phyloP scores from a whole-genome alignment of 2,113 vertebrate genomes.

The Tychaedon coryphoeus region DNA sequence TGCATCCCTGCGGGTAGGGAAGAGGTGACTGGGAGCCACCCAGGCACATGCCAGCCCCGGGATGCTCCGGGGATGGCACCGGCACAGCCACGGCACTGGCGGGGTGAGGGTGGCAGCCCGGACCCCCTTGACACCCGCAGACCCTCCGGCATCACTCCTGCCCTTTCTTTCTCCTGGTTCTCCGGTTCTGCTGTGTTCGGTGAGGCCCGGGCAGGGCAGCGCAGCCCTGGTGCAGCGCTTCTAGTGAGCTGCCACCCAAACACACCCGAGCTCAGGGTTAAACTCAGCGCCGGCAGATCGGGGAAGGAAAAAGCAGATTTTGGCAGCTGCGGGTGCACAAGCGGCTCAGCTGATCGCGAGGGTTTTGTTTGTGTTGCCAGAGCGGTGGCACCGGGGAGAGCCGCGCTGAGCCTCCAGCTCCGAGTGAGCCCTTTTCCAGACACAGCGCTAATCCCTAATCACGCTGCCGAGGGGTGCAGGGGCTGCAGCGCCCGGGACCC shows the following conservation, averaged over 20 bases:
- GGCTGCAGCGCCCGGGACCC: accelerated
- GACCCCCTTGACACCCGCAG: neutral
- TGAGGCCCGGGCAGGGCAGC: neutral
- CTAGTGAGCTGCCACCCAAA: neutral
- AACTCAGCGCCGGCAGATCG: neutral
- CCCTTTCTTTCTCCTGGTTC: neutral
- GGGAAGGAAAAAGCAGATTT: neutral
- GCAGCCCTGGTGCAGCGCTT: accelerated
- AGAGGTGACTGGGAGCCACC: neutral
- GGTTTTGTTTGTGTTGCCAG: neutral
- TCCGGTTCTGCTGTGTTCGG: accelerated
- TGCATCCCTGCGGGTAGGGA: neutral
- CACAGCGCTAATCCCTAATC: neutral
- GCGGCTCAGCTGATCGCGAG: neutral
- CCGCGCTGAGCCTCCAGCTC: neutral
- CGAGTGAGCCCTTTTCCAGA: neutral
- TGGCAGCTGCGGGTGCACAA: neutral
- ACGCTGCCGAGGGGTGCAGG: neutral
- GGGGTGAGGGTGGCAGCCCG: neutral
- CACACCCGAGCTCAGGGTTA: neutral
- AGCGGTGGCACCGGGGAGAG: neutral
- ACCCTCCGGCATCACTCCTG: neutral
- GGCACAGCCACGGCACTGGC: accelerated
- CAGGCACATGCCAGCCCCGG: accelerated
- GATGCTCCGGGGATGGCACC: neutral